These are phyloP conservation scores for Anarrhichthys ocellatus DNA, from an alignment of 2,113 vertebrate species.

Conservation along the genomic window DNA sequence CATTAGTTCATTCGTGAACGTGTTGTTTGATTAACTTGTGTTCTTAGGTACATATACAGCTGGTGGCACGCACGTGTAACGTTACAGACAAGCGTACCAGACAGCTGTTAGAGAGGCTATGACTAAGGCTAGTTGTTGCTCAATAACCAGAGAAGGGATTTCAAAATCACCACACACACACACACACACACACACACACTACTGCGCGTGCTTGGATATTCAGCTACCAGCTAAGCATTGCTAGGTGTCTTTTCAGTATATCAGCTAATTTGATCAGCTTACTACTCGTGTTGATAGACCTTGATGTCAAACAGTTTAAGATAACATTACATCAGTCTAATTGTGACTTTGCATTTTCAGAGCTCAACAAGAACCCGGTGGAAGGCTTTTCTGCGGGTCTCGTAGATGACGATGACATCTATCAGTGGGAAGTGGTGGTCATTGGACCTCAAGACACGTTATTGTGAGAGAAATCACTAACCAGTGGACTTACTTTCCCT, in stretches of 20 bases:
- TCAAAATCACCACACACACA: background rate
- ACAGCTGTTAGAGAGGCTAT: slow-evolving; percentile 34
- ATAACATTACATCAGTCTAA: background rate
- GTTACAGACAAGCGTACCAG: background rate
- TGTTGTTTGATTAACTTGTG: background rate
- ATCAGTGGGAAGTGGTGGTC: slow-evolving; percentile 86
- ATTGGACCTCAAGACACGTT: slow-evolving; percentile 86
- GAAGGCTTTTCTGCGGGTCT: slow-evolving; percentile 86
- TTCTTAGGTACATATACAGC: background rate
- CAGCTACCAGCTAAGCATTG: background rate
- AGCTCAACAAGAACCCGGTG: slow-evolving; percentile 86
- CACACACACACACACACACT: no score
- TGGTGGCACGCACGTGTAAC: background rate
- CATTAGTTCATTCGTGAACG: no score
- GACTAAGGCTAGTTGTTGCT: slow-evolving; percentile 36
- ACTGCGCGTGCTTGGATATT: background rate
- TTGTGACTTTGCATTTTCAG: slow-evolving; percentile 52
- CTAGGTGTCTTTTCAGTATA: background rate
- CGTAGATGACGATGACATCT: slow-evolving; percentile 85
- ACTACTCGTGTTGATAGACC: background rate
- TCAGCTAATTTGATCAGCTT: background rate
- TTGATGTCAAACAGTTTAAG: background rate
- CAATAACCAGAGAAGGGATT: slow-evolving; percentile 8
- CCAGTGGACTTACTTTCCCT: background rate
- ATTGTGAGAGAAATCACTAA: slow-evolving; percentile 77